These are phyloP conservation scores for Ceraclea dissimilis DNA, from an alignment of 2,888 invertebrate species.

Conservation along the genomic window DNA sequence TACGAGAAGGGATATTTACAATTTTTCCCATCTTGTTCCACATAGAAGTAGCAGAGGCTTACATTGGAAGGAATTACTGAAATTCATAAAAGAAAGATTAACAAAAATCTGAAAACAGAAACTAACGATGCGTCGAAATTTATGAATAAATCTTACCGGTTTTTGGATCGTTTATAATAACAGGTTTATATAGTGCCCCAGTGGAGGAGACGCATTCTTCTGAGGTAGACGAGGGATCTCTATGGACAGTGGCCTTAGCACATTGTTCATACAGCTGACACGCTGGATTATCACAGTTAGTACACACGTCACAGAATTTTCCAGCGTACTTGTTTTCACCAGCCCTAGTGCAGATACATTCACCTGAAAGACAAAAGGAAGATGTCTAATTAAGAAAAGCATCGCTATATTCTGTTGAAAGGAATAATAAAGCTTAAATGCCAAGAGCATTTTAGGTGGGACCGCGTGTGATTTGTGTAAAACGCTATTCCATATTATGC, in stretches of 20 bases:
- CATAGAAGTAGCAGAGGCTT: constrained; percentile 6
- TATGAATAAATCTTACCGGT: background rate
- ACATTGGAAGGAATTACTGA: background rate
- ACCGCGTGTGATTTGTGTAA: too few species aligned
- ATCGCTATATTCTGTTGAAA: too few species aligned
- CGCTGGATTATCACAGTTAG: constrained; percentile 43
- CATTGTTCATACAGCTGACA: constrained; percentile 46
- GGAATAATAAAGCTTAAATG: too few species aligned
- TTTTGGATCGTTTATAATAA: background rate
- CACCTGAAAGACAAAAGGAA: constrained; percentile 34
- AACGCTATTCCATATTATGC: too few species aligned
- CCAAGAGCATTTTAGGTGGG: too few species aligned
- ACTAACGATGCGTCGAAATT: too few species aligned
- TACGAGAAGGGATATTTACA: constrained; percentile 21
- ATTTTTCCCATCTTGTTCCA: background rate
- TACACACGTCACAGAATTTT: constrained; percentile 46
- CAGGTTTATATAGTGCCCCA: background rate
- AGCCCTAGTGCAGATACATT: constrained; percentile 36
- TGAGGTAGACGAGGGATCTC: background rate
- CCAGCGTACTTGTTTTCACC: constrained; percentile 37
- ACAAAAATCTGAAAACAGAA: too few species aligned
- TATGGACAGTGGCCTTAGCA: constrained; percentile 32
- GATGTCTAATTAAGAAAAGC: too few species aligned
- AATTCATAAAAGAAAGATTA: too few species aligned
- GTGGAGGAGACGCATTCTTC: constrained; percentile 6